Conservation (phyloP, 1,140 invertebrate species). For the Drosophila setifemur region DNA sequence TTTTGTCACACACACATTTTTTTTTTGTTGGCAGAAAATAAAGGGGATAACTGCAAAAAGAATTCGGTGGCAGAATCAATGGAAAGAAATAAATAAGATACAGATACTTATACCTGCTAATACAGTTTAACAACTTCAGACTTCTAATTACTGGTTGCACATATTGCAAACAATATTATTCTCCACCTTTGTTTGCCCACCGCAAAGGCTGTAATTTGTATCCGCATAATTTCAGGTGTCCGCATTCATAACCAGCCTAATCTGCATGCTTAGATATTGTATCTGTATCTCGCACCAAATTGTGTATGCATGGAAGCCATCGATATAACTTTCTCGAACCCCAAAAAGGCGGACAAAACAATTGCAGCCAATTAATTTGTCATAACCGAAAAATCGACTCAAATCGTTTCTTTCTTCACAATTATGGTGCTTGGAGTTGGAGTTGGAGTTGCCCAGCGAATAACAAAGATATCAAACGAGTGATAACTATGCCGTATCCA, state of each 20-base stretch:
- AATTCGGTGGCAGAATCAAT: neutral
- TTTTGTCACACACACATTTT: slow-evolving; percentile 16
- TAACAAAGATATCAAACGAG: slow-evolving; percentile 22
- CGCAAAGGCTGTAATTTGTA: neutral
- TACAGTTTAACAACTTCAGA: too few species aligned
- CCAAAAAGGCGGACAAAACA: slow-evolving; percentile 29
- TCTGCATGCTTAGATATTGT: slow-evolving; percentile 14
- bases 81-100: too few species aligned
- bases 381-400: slow-evolving; percentile 55
- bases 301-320: slow-evolving; percentile 30
- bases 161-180: neutral
- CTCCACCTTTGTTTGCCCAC: too few species aligned
- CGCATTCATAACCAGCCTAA: slow-evolving; percentile 8
- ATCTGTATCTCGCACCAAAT: neutral
- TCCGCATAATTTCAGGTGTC: neutral
- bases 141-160: too few species aligned
- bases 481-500: slow-evolving; percentile 50
- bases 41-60: neutral
- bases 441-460: neutral
- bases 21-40: neutral
- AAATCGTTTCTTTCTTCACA: slow-evolving; percentile 59
- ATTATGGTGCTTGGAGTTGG: slow-evolving; percentile 71
- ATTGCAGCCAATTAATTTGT: slow-evolving; percentile 75
- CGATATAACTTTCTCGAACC: slow-evolving; percentile 49
- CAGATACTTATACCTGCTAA: too few species aligned